Evolutionary conservation across 2,888 invertebrate species (phyloP), one percentile per base, ranked within the genome.

Genomic region (Stenurella melanura): DNA sequence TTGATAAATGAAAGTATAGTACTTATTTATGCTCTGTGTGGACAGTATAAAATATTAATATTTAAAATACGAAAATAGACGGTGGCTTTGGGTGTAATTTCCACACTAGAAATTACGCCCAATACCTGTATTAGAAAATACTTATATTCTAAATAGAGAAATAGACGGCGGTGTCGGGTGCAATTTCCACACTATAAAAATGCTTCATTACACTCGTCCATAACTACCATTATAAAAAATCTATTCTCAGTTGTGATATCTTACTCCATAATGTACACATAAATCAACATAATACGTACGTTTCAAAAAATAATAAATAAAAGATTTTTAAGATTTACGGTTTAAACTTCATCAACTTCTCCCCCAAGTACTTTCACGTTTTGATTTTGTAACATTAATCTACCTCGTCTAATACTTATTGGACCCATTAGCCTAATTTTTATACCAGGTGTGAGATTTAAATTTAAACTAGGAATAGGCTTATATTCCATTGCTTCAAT

Each of bases 401-500:
- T 90, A 0, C 96, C 95, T 77, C 92, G 90, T 54, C 95, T 91
- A 85, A 95, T 94, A 76, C 91, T 91, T n/a, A 96, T 89, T 10
- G 94, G 94, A 0, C 95, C 95, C 88, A 91, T 92, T 15, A 96
- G 89, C 80, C 93, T 89, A 21, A 94, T 84, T 90, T 95, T 93
- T 74, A 91, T 91, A 0, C 94, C 94, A 0, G 94, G 94, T 19
- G 89, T 89, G 71, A 92, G 90, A 78, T 92, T 92, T 83, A 92
- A 90, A 84, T 90, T 91, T 38, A 94, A 87, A 80, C 90, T 90
- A 68, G 90, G 87, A 89, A 94, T 92, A 0, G 92, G 91, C 82
- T 89, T 91, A 85, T 94, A 94, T 87, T 96, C 96, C 85, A 96
- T 93, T 0, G 92, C 96, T 73, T 91, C 90, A 54, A 96, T 87